phyloP scores from a whole-genome alignment of 2,113 vertebrate species.

The Nicator chloris region DNA sequence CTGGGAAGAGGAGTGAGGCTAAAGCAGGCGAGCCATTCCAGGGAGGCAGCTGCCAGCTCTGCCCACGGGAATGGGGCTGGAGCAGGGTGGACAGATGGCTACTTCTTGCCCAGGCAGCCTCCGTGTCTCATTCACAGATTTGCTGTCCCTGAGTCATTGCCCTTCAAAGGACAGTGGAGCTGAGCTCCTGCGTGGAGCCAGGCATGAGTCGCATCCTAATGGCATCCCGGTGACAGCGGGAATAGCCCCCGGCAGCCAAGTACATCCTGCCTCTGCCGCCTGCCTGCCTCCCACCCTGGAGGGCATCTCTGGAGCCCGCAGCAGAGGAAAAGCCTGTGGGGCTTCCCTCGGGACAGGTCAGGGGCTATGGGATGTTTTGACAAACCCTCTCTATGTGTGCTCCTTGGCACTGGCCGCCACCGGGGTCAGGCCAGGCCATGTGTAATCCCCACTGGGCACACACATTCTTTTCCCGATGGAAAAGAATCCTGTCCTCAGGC shows the following conservation, averaged over 20 bases:
- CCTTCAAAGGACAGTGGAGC: conserved; percentile 41
- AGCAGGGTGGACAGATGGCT: neutral
- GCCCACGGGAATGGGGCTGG: neutral
- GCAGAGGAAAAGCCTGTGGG: neutral
- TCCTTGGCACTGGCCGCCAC: neutral
- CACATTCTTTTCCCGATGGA: neutral
- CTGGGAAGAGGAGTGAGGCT: accelerated
- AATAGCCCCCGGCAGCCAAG: neutral
- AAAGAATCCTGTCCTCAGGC: neutral
- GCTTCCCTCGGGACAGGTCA: neutral
- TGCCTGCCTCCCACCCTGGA: neutral
- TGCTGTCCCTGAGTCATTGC: conserved; percentile 61
- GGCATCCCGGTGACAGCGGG: neutral
- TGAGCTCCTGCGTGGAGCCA: neutral
- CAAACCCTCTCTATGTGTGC: accelerated
- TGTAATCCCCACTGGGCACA: accelerated
- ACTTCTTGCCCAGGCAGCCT: conserved; percentile 8
- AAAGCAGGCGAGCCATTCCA: neutral
- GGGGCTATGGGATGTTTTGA: neutral
- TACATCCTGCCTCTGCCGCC: neutral
- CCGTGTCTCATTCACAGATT: conserved; percentile 37
- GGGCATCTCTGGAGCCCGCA: neutral
- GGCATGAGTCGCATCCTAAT: conserved; percentile 54
- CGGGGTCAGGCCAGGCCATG: neutral
- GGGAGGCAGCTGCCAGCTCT: neutral